Percentiles rank a stretch among this genome's conserved stretches.
Evolutionary conservation across 2,113 vertebrate species (phyloP).

Genomic region (Protobothrops mucrosquamatus): DNA sequence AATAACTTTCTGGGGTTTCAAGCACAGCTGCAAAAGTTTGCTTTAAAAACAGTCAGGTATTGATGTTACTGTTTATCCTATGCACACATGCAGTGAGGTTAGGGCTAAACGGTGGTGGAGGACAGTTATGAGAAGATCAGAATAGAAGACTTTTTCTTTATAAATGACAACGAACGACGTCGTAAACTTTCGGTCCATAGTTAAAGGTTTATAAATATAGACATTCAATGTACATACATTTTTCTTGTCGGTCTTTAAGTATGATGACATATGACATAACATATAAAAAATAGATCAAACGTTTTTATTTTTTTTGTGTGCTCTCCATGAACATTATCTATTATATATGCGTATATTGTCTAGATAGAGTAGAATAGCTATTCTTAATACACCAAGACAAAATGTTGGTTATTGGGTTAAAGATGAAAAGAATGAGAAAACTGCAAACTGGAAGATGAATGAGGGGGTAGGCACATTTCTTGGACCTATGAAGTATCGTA

Average conservation of each 20-base stretch:
- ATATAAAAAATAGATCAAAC: too few species aligned
- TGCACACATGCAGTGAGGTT: background rate
- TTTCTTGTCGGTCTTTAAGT: too few species aligned
- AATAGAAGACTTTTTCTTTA: too few species aligned
- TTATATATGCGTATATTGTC: background rate
- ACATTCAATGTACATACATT: too few species aligned
- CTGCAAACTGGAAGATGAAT: background rate
- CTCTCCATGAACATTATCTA: background rate
- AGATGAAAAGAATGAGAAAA: background rate
- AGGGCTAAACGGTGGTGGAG: background rate
- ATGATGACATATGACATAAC: too few species aligned
- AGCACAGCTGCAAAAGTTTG: background rate
- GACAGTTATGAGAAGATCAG: too few species aligned
- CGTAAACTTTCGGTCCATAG: too few species aligned
- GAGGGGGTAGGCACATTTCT: too few species aligned
- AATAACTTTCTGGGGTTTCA: conserved; percentile 11
- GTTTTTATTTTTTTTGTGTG: too few species aligned
- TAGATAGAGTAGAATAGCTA: background rate
- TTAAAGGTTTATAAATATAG: too few species aligned
- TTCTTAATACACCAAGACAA: background rate
- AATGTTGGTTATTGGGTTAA: background rate
- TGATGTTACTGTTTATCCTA: background rate
- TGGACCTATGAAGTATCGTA: background rate
- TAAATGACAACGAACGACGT: too few species aligned
- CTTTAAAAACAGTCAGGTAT: background rate